Percentiles rank a stretch among this genome's conserved stretches.
Evolutionary conservation across 2,888 invertebrate genomes (phyloP).

Genomic region (Ypsolopha sequella): DNA sequence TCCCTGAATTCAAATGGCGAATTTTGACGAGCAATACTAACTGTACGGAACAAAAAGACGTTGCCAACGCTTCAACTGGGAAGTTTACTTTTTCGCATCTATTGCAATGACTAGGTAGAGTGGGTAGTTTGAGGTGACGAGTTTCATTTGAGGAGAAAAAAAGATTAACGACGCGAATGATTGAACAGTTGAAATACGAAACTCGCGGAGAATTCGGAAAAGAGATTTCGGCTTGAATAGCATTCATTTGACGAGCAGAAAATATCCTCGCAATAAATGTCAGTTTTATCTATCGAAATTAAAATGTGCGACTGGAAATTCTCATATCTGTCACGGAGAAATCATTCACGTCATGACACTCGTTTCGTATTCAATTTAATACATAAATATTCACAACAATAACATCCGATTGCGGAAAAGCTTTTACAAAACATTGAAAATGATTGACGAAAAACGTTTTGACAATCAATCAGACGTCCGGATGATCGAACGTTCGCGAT

Average conservation of each 20-base stretch:
- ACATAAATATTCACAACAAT: slow-evolving; percentile 61
- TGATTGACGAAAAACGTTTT: slow-evolving; percentile 57
- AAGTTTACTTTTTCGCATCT: slow-evolving; percentile 54
- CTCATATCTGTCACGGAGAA: slow-evolving; percentile 19
- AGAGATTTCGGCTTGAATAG: slow-evolving; percentile 27
- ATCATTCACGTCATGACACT: slow-evolving; percentile 37
- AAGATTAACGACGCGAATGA: slow-evolving; percentile 65
- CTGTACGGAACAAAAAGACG: slow-evolving; percentile 58
- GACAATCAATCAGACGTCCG: slow-evolving; percentile 51
- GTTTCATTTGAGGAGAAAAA: slow-evolving; percentile 48
- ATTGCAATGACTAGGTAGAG: slow-evolving; percentile 44
- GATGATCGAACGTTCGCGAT: slow-evolving; percentile 31
- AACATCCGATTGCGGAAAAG: slow-evolving; percentile 27
- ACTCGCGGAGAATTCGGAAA: slow-evolving; percentile 30
- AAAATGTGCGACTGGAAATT: slow-evolving; percentile 30
- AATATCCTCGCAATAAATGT: slow-evolving; percentile 13
- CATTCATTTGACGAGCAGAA: not conserved
- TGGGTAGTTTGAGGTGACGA: slow-evolving; percentile 55
- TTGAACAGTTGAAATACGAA: slow-evolving; percentile 48
- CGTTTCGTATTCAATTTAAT: slow-evolving; percentile 32
- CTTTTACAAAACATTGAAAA: slow-evolving; percentile 44
- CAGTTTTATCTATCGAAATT: slow-evolving; percentile 34
- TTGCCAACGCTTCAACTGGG: slow-evolving; percentile 49
- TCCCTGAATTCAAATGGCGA: slow-evolving; percentile 32
- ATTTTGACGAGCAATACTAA: slow-evolving; percentile 33